Evolutionary conservation across 2,888 invertebrate genomes (phyloP).

Genomic region (Argyra leucocephala): DNA sequence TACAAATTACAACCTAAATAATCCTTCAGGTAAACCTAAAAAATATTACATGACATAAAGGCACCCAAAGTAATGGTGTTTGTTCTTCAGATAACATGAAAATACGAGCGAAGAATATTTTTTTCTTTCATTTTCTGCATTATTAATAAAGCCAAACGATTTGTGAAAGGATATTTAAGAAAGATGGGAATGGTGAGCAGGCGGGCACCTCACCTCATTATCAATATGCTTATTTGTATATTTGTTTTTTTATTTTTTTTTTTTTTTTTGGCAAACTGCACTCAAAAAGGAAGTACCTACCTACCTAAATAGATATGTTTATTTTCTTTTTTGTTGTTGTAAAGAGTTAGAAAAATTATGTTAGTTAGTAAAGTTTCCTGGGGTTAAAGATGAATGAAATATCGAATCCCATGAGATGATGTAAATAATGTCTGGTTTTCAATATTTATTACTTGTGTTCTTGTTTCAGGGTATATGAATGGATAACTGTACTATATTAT

Average conservation of each 20-base stretch:
- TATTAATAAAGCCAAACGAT: not conserved
- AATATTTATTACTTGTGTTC: not conserved
- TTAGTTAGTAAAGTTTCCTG: not conserved
- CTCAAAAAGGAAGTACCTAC: not conserved
- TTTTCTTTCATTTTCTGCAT: too few species aligned
- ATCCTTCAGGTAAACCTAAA: not conserved
- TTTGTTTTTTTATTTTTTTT: too few species aligned
- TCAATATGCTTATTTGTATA: too few species aligned
- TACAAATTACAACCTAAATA: not conserved
- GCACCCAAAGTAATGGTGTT: not conserved
- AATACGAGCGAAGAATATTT: not conserved
- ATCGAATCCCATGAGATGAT: not conserved
- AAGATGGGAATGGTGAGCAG: too few species aligned
- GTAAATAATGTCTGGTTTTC: conserved; percentile 3
- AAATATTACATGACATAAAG: not conserved
- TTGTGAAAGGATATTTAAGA: not conserved
- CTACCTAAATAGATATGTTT: too few species aligned
- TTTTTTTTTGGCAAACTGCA: not conserved
- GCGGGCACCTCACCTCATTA: too few species aligned
- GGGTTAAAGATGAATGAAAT: not conserved
- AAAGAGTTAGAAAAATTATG: not conserved
- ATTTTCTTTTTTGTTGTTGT: not conserved
- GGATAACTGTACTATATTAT: too few species aligned
- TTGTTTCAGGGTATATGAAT: too few species aligned
- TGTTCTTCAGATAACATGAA: not conserved